Conservation (phyloP, 2,797 vertebrate genomes). For the Chelon auratus region DNA sequence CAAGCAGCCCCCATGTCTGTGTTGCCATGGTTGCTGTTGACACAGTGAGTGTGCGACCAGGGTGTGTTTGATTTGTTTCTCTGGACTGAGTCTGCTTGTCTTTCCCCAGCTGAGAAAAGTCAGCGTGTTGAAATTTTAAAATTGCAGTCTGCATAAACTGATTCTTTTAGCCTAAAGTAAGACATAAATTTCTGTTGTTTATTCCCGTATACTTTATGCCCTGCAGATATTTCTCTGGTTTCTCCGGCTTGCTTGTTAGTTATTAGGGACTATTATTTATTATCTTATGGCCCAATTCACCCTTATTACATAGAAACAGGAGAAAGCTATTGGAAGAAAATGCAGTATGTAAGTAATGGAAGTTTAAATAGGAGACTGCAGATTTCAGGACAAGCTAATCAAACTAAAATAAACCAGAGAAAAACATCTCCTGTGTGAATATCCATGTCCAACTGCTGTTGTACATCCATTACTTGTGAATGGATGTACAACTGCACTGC, state of each 20-base stretch:
- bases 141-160: slow-evolving; percentile 9
- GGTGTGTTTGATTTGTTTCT: slow-evolving; percentile 62
- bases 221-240: neutral
- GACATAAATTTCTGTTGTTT: neutral
- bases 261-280: neutral
- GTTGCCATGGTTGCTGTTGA: slow-evolving; percentile 79
- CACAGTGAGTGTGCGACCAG: slow-evolving; percentile 48
- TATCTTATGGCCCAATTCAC: too few relatives aligned
- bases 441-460: too few relatives aligned
- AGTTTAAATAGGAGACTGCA: neutral
- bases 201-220: neutral
- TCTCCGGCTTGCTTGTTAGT: neutral
- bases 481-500: neutral
- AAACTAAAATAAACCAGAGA: neutral
- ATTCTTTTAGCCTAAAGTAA: neutral
- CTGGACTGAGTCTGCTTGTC: slow-evolving; percentile 30
- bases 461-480: too few relatives aligned
- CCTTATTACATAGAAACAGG: too few relatives aligned
- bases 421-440: too few relatives aligned
- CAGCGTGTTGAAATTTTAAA: neutral
- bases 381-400: neutral
- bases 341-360: neutral
- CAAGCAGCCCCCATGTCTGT: slow-evolving; percentile 40
- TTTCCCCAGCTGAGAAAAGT: slow-evolving; percentile 23
- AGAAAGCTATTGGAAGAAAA: neutral